Evolutionary conservation across 2,113 vertebrate genomes (phyloP), one percentile per base, ranked within the genome.

Genomic region (Heterotis niloticus): DNA sequence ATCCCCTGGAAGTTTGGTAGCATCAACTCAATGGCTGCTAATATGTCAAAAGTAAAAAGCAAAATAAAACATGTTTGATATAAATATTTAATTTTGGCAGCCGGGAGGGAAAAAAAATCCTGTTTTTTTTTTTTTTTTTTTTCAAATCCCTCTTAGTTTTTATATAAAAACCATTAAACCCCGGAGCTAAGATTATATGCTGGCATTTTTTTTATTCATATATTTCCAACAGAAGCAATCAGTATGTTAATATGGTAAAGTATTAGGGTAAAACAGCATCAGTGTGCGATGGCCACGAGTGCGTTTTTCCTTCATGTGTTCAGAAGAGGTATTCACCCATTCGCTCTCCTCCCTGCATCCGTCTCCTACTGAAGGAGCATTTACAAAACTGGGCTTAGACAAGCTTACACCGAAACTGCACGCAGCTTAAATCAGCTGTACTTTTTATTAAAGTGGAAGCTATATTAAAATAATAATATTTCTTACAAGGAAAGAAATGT

Each of bases 181-280:
- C 71, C 44, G 62, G 29, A 80, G 78, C 78, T 67, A 67, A 80
- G 78, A 80, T 80, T 80, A 80, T 71, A 66, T 71, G 26, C 52
- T 24, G 0, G 52, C 23, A 52, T 24, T 65, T 34, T 62, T 72
- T 73, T 80, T 80, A 34, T 65, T 67, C 72, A 62, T 79, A 77
- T 66, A 65, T 81, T 29, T 24, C 64, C 64, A 54, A 81, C 80
- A 80, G 70, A 85, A 87, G 79, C 82, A 85, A 86, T 86, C 85
- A 86, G 82, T 85, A 87, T 87, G 85, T 83, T 85, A 87, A 87
- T 87, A 87, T 83, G 67, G 81, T 80, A 78, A 83, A 85, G 80
- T 83, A 82, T 79, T 78, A 80, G 85, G 85, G 85, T 86, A 82
- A 84, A 65, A 70, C 59, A 76, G 77, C 76, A 76, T 72, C 76